These are phyloP conservation scores for Hyalella azteca DNA, from an alignment of 2,888 invertebrate species.

Conservation along the genomic window DNA sequence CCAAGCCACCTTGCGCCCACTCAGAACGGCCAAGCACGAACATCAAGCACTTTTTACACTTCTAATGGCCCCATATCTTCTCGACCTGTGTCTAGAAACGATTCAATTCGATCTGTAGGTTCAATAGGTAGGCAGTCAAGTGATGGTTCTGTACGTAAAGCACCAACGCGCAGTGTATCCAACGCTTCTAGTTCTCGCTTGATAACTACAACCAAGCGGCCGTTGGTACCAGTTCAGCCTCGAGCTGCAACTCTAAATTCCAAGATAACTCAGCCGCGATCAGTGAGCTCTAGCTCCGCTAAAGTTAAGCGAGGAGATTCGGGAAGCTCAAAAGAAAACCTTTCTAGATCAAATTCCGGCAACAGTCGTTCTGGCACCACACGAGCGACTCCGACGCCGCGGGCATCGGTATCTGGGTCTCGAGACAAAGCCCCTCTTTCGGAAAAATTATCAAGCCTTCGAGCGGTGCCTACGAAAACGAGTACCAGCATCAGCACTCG, in stretches of 20 bases:
- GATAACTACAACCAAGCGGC: constrained; percentile 40
- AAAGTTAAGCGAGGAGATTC: constrained; percentile 56
- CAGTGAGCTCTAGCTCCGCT: constrained; percentile 39
- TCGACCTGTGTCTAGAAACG: constrained; percentile 49
- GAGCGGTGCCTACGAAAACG: not conserved
- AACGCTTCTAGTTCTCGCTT: constrained; percentile 23
- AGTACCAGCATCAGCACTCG: not conserved
- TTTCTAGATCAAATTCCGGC: constrained; percentile 51
- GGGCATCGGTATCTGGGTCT: not conserved
- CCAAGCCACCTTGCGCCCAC: constrained; percentile 38
- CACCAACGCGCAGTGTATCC: constrained; percentile 2
- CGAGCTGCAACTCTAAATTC: constrained; percentile 39
- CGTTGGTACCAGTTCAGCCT: constrained; percentile 47
- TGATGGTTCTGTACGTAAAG: constrained; percentile 49
- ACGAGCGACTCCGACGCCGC: constrained; percentile 15
- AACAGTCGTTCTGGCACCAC: constrained; percentile 47
- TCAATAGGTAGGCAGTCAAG: constrained; percentile 55
- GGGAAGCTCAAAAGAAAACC: constrained; percentile 56
- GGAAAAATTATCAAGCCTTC: constrained; percentile 39
- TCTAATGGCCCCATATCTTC: constrained; percentile 48
- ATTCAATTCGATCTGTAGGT: constrained; percentile 51
- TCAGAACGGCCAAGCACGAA: constrained; percentile 42
- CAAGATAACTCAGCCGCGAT: constrained; percentile 26
- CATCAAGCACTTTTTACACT: constrained; percentile 47
- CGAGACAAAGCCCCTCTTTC: constrained; percentile 39